Conservation (phyloP, 1,140 invertebrate genomes). For the Drosophila cardini region DNA sequence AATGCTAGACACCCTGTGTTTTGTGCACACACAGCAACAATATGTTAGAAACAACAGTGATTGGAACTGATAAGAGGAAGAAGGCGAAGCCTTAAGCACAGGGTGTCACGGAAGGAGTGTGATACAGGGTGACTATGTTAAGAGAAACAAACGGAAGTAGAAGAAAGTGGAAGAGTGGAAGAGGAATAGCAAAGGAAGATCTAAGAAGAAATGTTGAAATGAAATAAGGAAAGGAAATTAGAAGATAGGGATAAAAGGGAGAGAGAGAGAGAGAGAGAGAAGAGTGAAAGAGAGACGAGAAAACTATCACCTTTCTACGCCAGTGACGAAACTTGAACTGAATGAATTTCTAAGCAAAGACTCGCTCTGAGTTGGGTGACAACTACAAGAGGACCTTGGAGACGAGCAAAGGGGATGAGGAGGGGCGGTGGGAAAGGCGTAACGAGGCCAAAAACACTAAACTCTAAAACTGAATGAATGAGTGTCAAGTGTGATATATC, state of each 20-base stretch:
- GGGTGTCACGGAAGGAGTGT: no score
- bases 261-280: neutral
- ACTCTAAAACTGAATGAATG: conserved; percentile 83
- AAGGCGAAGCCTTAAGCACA: conserved; percentile 8
- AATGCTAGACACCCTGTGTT: neutral
- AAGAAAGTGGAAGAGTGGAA: no score
- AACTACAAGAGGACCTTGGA: no score
- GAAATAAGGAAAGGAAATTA: neutral
- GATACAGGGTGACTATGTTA: neutral
- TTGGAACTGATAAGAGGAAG: neutral
- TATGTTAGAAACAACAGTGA: no score
- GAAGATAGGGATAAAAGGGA: neutral
- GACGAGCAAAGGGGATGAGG: conserved; percentile 3
- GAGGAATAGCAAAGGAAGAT: neutral
- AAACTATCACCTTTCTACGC: no score
- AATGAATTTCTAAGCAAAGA: no score
- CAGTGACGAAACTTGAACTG: no score
- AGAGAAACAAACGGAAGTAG: neutral
- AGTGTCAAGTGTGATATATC: conserved; percentile 84
- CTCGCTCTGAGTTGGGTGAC: no score
- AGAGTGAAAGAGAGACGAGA: no score
- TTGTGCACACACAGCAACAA: conserved; percentile 21
- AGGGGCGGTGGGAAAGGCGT: conserved; percentile 5
- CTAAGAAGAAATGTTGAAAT: neutral
- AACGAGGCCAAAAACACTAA: conserved; percentile 75